Evolutionary conservation across 2,888 invertebrate genomes (phyloP).

Genomic region (Neoascia interrupta): DNA sequence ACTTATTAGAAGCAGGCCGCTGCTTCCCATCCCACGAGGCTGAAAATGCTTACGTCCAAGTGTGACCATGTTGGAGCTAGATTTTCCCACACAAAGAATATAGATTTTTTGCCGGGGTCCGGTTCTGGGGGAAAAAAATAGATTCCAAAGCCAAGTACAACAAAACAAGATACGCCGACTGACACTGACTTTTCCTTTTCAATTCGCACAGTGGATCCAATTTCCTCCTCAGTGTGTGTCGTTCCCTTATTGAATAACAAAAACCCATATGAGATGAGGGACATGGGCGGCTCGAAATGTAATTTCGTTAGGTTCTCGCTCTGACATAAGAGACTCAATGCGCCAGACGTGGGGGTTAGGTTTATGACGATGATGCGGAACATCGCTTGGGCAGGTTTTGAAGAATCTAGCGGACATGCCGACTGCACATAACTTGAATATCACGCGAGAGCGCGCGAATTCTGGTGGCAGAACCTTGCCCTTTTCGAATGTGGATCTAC

Average conservation of each 20-base stretch:
- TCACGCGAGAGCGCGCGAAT: no score
- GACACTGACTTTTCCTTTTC: slow-evolving; percentile 39
- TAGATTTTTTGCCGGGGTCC: slow-evolving; percentile 7
- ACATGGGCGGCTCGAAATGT: slow-evolving; percentile 2
- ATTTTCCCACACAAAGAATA: slow-evolving; percentile 47
- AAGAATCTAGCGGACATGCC: no score
- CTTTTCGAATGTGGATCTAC: no score
- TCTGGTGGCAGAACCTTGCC: no score
- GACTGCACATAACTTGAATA: no score
- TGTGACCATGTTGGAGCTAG: slow-evolving; percentile 12
- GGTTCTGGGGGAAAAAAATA: slow-evolving; percentile 40
- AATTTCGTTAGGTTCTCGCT: no score
- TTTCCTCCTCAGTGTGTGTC: slow-evolving; percentile 41
- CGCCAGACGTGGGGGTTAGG: no score
- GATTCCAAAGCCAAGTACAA: slow-evolving; percentile 26
- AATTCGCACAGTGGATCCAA: slow-evolving; percentile 29
- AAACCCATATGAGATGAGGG: slow-evolving; percentile 47
- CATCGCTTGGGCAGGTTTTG: no score
- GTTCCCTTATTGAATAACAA: slow-evolving; percentile 60
- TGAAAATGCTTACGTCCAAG: slow-evolving; percentile 1
- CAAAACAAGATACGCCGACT: not conserved
- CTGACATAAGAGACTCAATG: no score
- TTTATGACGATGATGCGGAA: no score
- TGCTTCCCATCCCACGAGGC: slow-evolving; percentile 7
- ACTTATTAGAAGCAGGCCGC: slow-evolving; percentile 47